Conservation (phyloP, 2,113 vertebrate genomes). For the Orcinus orca region DNA sequence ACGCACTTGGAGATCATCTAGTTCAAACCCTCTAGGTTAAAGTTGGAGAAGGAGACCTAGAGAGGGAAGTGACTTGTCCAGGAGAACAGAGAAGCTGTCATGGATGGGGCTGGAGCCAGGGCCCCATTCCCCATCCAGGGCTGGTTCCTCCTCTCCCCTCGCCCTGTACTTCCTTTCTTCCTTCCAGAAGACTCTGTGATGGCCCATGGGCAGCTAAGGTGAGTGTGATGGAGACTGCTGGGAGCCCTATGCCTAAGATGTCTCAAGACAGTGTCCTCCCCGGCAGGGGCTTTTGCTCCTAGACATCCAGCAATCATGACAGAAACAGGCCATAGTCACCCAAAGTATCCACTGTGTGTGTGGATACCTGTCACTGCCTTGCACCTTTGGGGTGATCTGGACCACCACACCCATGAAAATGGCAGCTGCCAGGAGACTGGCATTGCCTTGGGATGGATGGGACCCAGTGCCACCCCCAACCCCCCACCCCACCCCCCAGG, state of each 20-base stretch:
- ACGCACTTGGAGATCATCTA: not conserved
- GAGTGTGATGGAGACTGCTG: not conserved
- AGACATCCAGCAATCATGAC: not conserved
- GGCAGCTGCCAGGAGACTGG: not conserved
- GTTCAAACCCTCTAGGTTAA: not conserved
- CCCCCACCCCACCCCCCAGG: accelerated
- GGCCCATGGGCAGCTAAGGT: not conserved
- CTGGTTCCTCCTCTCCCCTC: not conserved
- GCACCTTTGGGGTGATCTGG: not conserved
- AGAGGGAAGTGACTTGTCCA: not conserved
- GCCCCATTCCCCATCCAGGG: not conserved
- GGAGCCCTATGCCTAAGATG: not conserved
- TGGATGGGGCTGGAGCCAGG: not conserved
- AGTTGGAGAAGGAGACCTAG: not conserved
- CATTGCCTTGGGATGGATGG: not conserved
- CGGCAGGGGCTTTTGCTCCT: not conserved
- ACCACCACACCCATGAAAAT: too few species aligned
- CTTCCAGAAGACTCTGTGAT: not conserved
- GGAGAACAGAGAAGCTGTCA: not conserved
- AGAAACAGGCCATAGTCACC: not conserved
- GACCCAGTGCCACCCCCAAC: not conserved
- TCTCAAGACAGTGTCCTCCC: not conserved
- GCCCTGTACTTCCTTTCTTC: not conserved
- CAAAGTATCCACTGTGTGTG: not conserved
- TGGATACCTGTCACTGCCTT: not conserved